Base-by-base conservation (phyloP, 2,797 vertebrate species). In the Masticophis lateralis region DNA sequence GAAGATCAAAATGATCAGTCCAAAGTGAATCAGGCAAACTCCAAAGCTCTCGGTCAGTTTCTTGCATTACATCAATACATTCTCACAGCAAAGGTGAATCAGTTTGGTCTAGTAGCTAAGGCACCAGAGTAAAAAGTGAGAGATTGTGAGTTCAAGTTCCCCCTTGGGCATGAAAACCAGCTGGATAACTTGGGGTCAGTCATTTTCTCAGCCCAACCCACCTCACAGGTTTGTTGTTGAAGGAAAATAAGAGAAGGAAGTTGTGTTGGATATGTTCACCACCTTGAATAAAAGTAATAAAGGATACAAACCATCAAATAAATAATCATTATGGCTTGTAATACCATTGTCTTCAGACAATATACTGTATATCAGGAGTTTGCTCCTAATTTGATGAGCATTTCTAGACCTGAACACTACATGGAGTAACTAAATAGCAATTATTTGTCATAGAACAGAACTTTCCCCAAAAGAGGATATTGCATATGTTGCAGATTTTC, bases 51-150 rank as follows among this genome's bases (percentile, higher is more conserved):
- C 32, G 43, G 9, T 43, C 37, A 43, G 37, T 20, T 79, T 20
- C 18, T 10, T 43, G 74, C 20, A 43, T 79, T 79, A 79, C 74
- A 79, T 79, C 74, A 43, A 43, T 79, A 43, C 18, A 89, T 90
- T 93, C 94, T 94, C 96, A 96, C 87, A 96, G 94, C 0, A 1
- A 91, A 92, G 32, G 47, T n/a, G 28, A 66, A 32, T 13, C 5
- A 69, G 63, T 69, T n/a, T 69, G 63, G n/a, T n/a, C 63, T 69
- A 69, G n/a, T 32, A n/a, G 66, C 32, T 32, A 69, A 69, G 66
- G 14, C 66, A 69, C 66, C 66, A 32, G 63, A n/a, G 3, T 66
- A 63, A 63, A 63, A 63, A 63, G 11, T 66, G 63, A 12, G 66
- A 69, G n/a, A 69, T 69, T 69, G n/a, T n/a, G 27, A 66, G 61